Base-by-base conservation (phyloP, 2,888 invertebrate genomes). In the Achlya flavicornis region DNA sequence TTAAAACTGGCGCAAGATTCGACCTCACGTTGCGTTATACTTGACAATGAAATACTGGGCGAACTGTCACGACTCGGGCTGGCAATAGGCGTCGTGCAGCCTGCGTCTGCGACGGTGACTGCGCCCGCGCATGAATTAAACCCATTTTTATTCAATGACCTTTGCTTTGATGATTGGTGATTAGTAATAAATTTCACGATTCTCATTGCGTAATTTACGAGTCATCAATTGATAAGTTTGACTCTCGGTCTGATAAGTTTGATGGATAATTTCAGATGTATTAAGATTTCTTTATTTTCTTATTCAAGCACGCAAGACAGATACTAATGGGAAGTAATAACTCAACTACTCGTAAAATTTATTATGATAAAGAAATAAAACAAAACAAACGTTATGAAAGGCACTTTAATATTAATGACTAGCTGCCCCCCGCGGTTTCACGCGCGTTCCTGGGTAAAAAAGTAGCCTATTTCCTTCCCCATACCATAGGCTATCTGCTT, bases 31-130 rank as follows among this genome's bases (percentile, higher is more conserved):
- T 83, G 82, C 83, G 79, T 67, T 83, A 83, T 74, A 76, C 80
- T 82, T 85, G 85, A 82, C 85, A 85, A 82, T 85, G 85, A 85
- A 84, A 81, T 65, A 68, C 63, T 66, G 59, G 63, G 61, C 38
- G 68, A 71, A 65, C 67, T 65, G 68, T 72, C 76, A 80, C 75
- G 75, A 76, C 7, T 61, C 46, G 11, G 12, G 6, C 53, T n/a
- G 46, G 74, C 71, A 46, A 46, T 46, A 72, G 64, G 19, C 65
- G 63, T 3, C 64, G 41, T 68, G 66, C 69, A 71, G 61, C 61
- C 32, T 72, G 67, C 62, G 35, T 43, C 33, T 35, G 61, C 62
- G 35, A 43, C 33, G 32, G 61, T 65, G 61, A 32, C 46, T 72
- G 69, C 62, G 38, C 57, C 32, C 32, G 61, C 65, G 67, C 65